These are phyloP conservation scores for Salticus scenicus DNA, from an alignment of 2,888 invertebrate genomes.

Conservation along the genomic window DNA sequence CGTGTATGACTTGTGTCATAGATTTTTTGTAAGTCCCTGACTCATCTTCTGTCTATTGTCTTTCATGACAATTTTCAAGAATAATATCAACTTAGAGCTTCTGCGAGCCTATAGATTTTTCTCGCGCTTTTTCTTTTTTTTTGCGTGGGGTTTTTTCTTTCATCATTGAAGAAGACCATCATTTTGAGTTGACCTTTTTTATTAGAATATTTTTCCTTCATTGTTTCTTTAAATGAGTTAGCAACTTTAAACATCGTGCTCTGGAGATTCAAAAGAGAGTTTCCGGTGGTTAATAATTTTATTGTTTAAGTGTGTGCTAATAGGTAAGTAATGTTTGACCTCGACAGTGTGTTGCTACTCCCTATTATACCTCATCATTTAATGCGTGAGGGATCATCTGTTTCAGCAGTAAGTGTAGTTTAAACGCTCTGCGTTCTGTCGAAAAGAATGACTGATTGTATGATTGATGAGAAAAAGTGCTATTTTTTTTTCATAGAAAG, in stretches of 20 bases:
- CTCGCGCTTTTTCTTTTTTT: neutral
- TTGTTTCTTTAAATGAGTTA: constrained; percentile 1
- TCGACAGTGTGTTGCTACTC: neutral
- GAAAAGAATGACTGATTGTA: too few species aligned
- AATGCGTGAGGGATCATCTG: too few species aligned
- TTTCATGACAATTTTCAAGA: neutral
- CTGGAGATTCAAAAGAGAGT: neutral
- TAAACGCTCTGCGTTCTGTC: too few species aligned
- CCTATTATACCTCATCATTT: too few species aligned
- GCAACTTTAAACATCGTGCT: neutral
- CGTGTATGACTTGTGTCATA: neutral
- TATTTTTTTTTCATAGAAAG: too few species aligned
- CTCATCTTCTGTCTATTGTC: neutral
- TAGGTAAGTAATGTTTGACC: neutral
- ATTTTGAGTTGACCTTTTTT: neutral
- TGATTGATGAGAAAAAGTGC: too few species aligned
- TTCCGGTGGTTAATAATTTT: neutral
- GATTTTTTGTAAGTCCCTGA: neutral
- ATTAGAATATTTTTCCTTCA: neutral
- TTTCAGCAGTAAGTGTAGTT: too few species aligned
- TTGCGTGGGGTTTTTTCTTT: neutral
- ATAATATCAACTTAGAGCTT: neutral
- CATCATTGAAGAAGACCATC: neutral
- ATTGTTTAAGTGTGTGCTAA: neutral
- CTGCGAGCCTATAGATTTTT: neutral